These are phyloP conservation scores for Muscina levida DNA, from an alignment of 2,888 invertebrate genomes.

Conservation along the genomic window DNA sequence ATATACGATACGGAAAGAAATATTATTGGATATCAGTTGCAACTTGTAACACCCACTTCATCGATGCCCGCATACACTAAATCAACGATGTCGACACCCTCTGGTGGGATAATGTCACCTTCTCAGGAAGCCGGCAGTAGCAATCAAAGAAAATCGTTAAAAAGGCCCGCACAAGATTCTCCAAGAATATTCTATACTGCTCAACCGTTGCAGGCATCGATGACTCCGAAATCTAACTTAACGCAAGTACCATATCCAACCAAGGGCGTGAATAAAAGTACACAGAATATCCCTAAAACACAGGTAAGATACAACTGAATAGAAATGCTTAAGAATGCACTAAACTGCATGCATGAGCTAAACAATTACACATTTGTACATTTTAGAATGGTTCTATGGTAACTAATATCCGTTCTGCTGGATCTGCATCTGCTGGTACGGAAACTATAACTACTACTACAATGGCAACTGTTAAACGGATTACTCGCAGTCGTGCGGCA, in stretches of 20 bases:
- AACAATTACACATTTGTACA: neutral
- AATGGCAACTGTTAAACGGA: slow-evolving; percentile 47
- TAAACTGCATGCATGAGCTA: no score
- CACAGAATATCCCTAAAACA: slow-evolving; percentile 51
- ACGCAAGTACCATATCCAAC: slow-evolving; percentile 33
- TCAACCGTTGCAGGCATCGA: slow-evolving; percentile 65
- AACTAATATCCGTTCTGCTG: slow-evolving; percentile 51
- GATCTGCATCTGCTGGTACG: slow-evolving; percentile 32
- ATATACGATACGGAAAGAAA: slow-evolving; percentile 67
- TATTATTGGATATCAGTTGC: slow-evolving; percentile 68
- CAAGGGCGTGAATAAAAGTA: neutral
- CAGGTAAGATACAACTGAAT: slow-evolving; percentile 58
- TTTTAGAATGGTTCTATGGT: slow-evolving; percentile 43
- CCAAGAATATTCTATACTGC: slow-evolving; percentile 68
- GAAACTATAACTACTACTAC: slow-evolving; percentile 52
- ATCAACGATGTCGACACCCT: slow-evolving; percentile 57
- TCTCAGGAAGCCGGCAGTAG: slow-evolving; percentile 26
- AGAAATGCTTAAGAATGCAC: no score
- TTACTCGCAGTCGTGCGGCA: slow-evolving; percentile 59
- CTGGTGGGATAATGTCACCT: slow-evolving; percentile 59
- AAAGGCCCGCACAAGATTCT: slow-evolving; percentile 67
- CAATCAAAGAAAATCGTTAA: slow-evolving; percentile 44
- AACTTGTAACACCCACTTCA: slow-evolving; percentile 36
- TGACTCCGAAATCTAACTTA: slow-evolving; percentile 61
- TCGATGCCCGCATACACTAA: slow-evolving; percentile 53